Evolutionary conservation across 2,113 vertebrate species (phyloP), one percentile per base, ranked within the genome.

Genomic region (Todiramphus chloris): DNA sequence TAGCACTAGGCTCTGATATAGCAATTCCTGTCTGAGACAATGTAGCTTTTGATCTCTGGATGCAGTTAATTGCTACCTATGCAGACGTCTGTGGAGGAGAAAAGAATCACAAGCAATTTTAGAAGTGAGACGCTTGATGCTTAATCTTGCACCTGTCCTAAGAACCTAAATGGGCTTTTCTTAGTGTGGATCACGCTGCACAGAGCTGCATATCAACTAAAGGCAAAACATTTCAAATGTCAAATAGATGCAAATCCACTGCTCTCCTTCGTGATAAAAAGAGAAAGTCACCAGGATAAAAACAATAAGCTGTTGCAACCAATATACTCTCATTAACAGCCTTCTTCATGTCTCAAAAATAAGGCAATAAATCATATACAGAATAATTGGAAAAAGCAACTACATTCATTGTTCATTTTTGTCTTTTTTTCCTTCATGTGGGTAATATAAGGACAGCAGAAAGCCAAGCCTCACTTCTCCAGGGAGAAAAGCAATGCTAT

Each of bases 81-180:
- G 21, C 68, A 89, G 91, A 80, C 28, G 0, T 75, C 81, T 72
- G 27, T 78, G 72, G 60, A 95, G 44, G 27, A 83, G 44, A 94
- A 92, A 94, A 95, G 58, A 90, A 95, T 95, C 44, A 67, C 62
- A 85, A 70, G 89, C 30, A 33, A 88, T 91, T 95, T 93, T 43
- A 77, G 46, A 80, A 97, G 58, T 9, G 8, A 96, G 94, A 90
- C 75, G 83, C 86, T 92, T 96, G 91, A 87, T 84, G 91, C 51
- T 91, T 97, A 90, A 96, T 96, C 94, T 97, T 85, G 66, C 96
- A 96, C 92, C 94, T 97, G 88, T 94, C 97, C 92, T 92, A 83
- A 94, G 78, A 97, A 85, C 37, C 88, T 41, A 82, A 81, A 94
- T 14, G 48, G 78, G 39, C 79, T 90, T 69, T 89, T 94, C 89